Conservation (phyloP, 2,888 invertebrate genomes). For the Oscheius sp. region DNA sequence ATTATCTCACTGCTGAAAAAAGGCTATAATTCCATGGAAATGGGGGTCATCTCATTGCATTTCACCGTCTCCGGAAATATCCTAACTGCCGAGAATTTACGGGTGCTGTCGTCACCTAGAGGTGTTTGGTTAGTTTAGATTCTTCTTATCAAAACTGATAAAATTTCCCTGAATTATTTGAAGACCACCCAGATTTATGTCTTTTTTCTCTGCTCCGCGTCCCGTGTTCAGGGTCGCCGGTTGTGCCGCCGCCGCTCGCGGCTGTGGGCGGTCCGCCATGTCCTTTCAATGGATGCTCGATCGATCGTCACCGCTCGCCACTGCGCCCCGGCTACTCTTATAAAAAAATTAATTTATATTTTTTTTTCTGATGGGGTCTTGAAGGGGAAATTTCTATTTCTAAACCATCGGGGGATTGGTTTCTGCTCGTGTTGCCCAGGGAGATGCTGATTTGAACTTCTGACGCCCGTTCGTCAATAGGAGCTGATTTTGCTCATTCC, state of each 20-base stretch:
- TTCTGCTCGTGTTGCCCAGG: too few relatives aligned
- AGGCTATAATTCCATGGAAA: too few relatives aligned
- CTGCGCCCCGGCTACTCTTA: constrained; percentile 15
- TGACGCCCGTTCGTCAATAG: too few relatives aligned
- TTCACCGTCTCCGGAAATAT: neutral
- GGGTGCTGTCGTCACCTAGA: neutral
- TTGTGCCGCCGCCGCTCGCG: constrained; percentile 1
- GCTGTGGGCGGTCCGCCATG: constrained; percentile 29
- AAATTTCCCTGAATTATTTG: too few relatives aligned
- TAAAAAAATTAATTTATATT: constrained; percentile 5
- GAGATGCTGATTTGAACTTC: too few relatives aligned
- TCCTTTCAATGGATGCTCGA: constrained; percentile 36
- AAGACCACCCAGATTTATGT: neutral
- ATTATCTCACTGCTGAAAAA: too few relatives aligned
- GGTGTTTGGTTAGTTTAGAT: too few relatives aligned
- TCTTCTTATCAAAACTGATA: too few relatives aligned
- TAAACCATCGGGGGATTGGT: too few relatives aligned
- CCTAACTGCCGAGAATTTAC: neutral
- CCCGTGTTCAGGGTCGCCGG: constrained; percentile 12
- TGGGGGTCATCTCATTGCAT: too few relatives aligned
- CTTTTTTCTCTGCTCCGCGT: neutral
- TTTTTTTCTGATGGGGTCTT: neutral
- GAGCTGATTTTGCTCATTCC: too few relatives aligned
- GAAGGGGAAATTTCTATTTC: too few relatives aligned
- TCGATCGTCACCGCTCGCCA: constrained; percentile 22